Evolutionary conservation across 2,113 vertebrate species (phyloP).

Genomic region (Onychostoma macrolepis): DNA sequence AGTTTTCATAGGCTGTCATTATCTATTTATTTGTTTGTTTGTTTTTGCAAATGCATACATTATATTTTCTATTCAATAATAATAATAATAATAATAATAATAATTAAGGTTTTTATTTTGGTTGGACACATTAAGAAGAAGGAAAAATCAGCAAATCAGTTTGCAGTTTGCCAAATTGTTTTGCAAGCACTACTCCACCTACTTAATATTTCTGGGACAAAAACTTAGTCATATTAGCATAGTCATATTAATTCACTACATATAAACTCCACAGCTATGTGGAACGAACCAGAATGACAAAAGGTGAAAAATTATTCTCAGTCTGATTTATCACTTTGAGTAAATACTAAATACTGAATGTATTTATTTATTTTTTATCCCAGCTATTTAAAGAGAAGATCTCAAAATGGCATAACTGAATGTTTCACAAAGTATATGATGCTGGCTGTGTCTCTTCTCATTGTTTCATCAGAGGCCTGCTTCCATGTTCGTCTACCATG

Average conservation of each 20-base stretch:
- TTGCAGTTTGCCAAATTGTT: too few species aligned
- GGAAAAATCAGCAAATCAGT: not conserved
- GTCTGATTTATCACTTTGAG: not conserved
- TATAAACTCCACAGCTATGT: not conserved
- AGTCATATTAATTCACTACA: not conserved
- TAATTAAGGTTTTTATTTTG: not conserved
- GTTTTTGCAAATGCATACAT: not conserved
- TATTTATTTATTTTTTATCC: not conserved
- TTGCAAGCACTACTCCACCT: not conserved
- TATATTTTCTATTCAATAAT: not conserved
- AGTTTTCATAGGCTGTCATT: not conserved
- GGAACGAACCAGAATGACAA: not conserved
- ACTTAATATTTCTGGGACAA: too few species aligned
- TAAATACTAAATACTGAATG: not conserved
- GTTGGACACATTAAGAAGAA: not conserved
- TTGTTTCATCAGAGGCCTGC: not conserved
- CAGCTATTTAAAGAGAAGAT: constrained; percentile 5
- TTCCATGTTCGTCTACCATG: not conserved
- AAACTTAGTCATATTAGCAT: too few species aligned
- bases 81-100: not conserved
- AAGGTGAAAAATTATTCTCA: not conserved
- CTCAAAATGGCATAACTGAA: constrained; percentile 10
- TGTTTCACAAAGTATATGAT: constrained; percentile 3
- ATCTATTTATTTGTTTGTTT: too few species aligned
- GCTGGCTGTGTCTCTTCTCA: not conserved